A percentile compares a stretch with the other conserved stretches of the same genome.
phyloP scores from a whole-genome alignment of 2,113 vertebrate genomes.

The Cranoglanis bouderius region DNA sequence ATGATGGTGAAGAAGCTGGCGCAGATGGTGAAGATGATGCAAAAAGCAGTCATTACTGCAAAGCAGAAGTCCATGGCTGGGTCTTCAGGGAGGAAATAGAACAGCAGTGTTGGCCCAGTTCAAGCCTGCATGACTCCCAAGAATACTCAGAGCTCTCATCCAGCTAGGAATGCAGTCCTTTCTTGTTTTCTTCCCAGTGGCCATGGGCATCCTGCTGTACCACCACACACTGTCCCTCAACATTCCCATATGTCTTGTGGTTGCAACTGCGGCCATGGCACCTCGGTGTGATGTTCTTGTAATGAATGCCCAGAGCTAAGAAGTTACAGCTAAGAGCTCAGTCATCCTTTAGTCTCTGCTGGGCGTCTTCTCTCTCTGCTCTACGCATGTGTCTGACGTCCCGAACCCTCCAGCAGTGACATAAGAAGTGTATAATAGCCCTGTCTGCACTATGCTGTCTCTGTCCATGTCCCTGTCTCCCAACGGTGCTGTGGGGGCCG shows the following conservation, averaged over 20 bases:
- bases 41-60: slow-evolving; percentile 56
- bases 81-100: slow-evolving; percentile 52
- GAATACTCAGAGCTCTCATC: slow-evolving; percentile 68
- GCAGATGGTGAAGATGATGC: slow-evolving; percentile 32
- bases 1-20: slow-evolving; percentile 20
- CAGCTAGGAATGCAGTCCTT: slow-evolving; percentile 74
- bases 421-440: slow-evolving; percentile 68
- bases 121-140: slow-evolving; percentile 58
- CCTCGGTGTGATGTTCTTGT: background rate
- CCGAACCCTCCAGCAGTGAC: slow-evolving; percentile 65
- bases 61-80: slow-evolving; percentile 50
- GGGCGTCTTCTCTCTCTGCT: slow-evolving; percentile 49
- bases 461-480: slow-evolving; percentile 32
- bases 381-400: slow-evolving; percentile 63
- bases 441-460: slow-evolving; percentile 39
- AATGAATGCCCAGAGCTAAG: background rate
- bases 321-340: background rate
- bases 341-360: slow-evolving; percentile 20
- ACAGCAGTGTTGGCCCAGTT: slow-evolving; percentile 58
- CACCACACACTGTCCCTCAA: slow-evolving; percentile 60
- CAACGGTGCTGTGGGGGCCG: slow-evolving; percentile 55
- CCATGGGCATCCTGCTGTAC: slow-evolving; percentile 60
- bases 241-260: slow-evolving; percentile 53
- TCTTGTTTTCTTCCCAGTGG: slow-evolving; percentile 54
- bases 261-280: background rate